phyloP scores from a whole-genome alignment of 2,888 invertebrate genomes.

The Capitulum mitella region DNA sequence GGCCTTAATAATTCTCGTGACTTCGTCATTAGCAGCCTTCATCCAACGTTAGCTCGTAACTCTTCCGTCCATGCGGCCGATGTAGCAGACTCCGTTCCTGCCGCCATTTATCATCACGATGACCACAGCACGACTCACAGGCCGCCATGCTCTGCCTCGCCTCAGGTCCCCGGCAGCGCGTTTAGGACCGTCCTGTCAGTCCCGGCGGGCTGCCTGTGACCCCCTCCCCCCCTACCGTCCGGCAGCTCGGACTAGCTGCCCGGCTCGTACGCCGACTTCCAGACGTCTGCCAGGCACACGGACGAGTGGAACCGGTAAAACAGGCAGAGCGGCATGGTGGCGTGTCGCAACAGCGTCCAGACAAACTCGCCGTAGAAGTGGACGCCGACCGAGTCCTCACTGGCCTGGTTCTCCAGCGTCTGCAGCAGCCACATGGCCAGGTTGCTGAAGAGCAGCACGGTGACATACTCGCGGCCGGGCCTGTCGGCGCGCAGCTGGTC shows the following conservation, averaged over 20 bases:
- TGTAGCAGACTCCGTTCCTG: too few relatives aligned
- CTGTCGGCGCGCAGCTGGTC: slow-evolving; percentile 56
- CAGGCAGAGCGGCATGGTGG: slow-evolving; percentile 75
- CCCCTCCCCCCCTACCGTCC: too few relatives aligned
- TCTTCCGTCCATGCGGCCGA: too few relatives aligned
- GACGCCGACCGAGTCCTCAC: slow-evolving; percentile 51
- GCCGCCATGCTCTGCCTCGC: too few relatives aligned
- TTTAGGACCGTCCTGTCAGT: too few relatives aligned
- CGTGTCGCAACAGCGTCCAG: slow-evolving; percentile 65
- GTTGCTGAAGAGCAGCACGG: slow-evolving; percentile 66
- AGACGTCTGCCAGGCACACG: slow-evolving; percentile 87
- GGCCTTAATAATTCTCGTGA: too few relatives aligned
- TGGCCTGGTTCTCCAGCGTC: slow-evolving; percentile 58
- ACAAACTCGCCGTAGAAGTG: slow-evolving; percentile 60
- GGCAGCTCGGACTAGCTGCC: slow-evolving; percentile 1
- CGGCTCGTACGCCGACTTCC: slow-evolving; percentile 76
- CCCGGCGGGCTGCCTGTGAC: too few relatives aligned
- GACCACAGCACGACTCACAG: too few relatives aligned
- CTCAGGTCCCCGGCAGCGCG: too few relatives aligned
- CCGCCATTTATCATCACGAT: too few relatives aligned
- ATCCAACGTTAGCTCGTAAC: too few relatives aligned
- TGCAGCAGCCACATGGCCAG: slow-evolving; percentile 68
- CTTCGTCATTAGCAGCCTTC: too few relatives aligned
- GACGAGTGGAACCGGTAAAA: slow-evolving; percentile 95
- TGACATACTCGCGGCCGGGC: slow-evolving; percentile 66